Conservation (phyloP, 2,113 vertebrate genomes). For the Megalops atlanticus region DNA sequence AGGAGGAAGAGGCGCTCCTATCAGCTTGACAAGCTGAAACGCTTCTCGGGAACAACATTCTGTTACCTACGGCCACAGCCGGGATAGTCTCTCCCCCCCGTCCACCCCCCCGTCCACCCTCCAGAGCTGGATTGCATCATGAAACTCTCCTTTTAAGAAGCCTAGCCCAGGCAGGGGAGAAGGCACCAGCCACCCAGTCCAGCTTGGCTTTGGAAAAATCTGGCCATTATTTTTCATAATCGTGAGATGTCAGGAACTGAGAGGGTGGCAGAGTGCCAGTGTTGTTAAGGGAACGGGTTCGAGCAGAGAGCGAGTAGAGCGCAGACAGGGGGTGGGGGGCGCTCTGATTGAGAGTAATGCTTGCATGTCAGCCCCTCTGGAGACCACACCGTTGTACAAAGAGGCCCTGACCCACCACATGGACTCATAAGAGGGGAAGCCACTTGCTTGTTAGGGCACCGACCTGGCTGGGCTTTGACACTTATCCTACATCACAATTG, state of each 20-base stretch:
- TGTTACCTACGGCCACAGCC: not conserved
- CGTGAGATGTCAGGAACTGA: slow-evolving; percentile 10
- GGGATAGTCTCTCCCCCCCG: not conserved
- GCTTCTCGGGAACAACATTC: slow-evolving; percentile 17
- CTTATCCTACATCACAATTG: not conserved
- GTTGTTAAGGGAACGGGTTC: not conserved
- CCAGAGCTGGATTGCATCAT: not conserved
- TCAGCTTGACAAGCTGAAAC: not conserved
- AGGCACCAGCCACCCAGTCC: not conserved
- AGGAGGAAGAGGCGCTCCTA: not conserved
- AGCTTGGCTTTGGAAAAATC: not conserved
- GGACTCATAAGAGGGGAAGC: not conserved
- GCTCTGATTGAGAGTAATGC: slow-evolving; percentile 1
- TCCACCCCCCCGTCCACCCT: too few relatives aligned
- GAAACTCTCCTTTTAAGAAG: not conserved
- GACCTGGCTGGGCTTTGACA: not conserved
- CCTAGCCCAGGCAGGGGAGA: not conserved
- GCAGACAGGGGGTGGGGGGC: not conserved
- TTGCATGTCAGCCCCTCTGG: not conserved
- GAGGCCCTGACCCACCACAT: not conserved
- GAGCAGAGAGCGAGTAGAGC: slow-evolving; percentile 3
- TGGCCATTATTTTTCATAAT: slow-evolving; percentile 16
- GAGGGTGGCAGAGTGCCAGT: not conserved
- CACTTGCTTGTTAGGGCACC: not conserved
- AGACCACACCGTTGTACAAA: not conserved